phyloP scores from a whole-genome alignment of 2,888 invertebrate genomes.

The Bombylius discolor region DNA sequence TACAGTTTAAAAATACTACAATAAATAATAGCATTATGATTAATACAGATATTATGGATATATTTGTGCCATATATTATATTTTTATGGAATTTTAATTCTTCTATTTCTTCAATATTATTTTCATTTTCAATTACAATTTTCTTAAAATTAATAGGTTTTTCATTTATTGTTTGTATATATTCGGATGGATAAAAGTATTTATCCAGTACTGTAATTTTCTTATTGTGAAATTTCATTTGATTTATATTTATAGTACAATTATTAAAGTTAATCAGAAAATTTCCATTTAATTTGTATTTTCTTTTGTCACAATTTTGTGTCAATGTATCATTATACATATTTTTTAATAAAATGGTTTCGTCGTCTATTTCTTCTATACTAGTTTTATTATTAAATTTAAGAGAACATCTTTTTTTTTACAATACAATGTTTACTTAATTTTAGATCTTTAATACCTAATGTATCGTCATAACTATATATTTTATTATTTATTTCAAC shows the following conservation, averaged over 20 bases:
- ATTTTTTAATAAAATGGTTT: conserved; percentile 2
- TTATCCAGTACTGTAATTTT: neutral
- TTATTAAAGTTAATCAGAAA: neutral
- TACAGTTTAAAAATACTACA: neutral
- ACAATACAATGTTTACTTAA: conserved; percentile 1
- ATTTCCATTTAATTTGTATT: neutral
- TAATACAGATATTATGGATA: neutral
- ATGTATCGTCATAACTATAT: neutral
- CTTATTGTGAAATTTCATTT: neutral
- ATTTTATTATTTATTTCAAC: conserved; percentile 1
- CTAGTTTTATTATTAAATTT: conserved; percentile 5
- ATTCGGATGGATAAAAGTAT: neutral
- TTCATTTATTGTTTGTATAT: too few species aligned
- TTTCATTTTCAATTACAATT: too few species aligned
- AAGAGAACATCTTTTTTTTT: conserved; percentile 1
- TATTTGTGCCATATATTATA: neutral
- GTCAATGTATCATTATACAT: neutral
- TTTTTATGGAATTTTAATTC: neutral
- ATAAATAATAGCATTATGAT: neutral
- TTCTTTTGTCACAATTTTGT: conserved; percentile 1
- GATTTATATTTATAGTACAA: neutral
- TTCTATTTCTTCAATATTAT: neutral
- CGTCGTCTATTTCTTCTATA: conserved; percentile 6
- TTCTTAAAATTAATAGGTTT: too few species aligned
- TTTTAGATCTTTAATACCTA: neutral